phyloP scores from a whole-genome alignment of 2,888 invertebrate genomes.

The Syritta pipiens region DNA sequence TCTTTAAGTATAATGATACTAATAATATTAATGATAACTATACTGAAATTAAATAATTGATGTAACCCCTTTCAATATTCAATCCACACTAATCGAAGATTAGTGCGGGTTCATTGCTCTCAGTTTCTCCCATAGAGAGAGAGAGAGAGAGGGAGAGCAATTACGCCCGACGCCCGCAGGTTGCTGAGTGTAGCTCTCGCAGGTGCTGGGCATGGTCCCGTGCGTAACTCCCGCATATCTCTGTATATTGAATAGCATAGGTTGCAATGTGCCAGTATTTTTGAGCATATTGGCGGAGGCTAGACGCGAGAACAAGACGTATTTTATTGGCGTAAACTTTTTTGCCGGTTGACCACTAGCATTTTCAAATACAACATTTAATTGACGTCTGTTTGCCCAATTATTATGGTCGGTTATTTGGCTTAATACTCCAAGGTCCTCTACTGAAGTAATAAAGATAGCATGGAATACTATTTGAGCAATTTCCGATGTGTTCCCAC shows the following conservation, averaged over 20 bases:
- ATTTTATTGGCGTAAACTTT: not conserved
- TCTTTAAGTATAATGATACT: too few relatives aligned
- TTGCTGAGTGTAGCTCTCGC: too few relatives aligned
- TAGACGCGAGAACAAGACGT: not conserved
- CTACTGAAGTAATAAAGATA: not conserved
- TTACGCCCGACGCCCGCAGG: too few relatives aligned
- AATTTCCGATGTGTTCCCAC: not conserved
- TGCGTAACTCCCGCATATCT: not conserved
- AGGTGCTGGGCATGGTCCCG: too few relatives aligned
- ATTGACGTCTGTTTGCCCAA: not conserved
- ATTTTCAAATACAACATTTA: too few relatives aligned
- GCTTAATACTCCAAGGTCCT: not conserved
- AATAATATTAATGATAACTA: too few relatives aligned
- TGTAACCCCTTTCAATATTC: too few relatives aligned
- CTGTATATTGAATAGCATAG: not conserved
- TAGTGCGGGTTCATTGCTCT: too few relatives aligned
- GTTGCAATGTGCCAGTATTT: not conserved
- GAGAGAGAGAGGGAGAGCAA: too few relatives aligned
- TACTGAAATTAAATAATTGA: too few relatives aligned
- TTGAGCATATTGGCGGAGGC: not conserved
- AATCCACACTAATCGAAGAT: too few relatives aligned
- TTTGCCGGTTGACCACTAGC: not conserved
- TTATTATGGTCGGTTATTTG: not conserved
- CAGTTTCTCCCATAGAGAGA: too few relatives aligned
- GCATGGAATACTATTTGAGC: not conserved